These are phyloP conservation scores for Gymnogyps californianus DNA, from an alignment of 2,113 vertebrate genomes.

Conservation along the genomic window DNA sequence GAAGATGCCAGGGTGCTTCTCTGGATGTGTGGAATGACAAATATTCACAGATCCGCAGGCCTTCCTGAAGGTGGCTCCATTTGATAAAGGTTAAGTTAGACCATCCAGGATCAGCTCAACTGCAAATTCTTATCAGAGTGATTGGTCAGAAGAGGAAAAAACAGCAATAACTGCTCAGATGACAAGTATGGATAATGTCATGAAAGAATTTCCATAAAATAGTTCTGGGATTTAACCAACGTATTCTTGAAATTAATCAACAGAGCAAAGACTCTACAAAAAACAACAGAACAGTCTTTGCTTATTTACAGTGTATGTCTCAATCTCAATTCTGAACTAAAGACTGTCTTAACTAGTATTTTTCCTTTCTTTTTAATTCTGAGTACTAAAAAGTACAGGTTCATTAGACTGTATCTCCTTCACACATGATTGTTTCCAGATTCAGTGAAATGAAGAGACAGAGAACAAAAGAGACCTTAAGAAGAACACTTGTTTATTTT, in stretches of 20 bases:
- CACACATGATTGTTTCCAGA: not conserved
- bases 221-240: not conserved
- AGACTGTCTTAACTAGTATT: not conserved
- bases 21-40: not conserved
- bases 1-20: not conserved
- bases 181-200: not conserved
- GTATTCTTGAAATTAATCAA: not conserved
- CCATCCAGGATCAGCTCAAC: not conserved
- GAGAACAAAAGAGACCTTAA: not conserved
- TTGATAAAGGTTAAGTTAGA: conserved; percentile 44
- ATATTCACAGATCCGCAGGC: not conserved
- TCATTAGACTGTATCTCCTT: not conserved
- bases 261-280: not conserved
- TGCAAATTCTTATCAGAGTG: not conserved
- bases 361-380: not conserved
- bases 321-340: not conserved
- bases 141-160: not conserved
- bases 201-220: not conserved
- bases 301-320: not conserved
- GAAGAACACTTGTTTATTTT: not conserved
- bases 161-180: not conserved
- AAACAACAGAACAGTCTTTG: not conserved
- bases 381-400: not conserved
- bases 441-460: not conserved
- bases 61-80: conserved; percentile 63